phyloP scores from a whole-genome alignment of 2,888 invertebrate species.

The Apodemia duryi region DNA sequence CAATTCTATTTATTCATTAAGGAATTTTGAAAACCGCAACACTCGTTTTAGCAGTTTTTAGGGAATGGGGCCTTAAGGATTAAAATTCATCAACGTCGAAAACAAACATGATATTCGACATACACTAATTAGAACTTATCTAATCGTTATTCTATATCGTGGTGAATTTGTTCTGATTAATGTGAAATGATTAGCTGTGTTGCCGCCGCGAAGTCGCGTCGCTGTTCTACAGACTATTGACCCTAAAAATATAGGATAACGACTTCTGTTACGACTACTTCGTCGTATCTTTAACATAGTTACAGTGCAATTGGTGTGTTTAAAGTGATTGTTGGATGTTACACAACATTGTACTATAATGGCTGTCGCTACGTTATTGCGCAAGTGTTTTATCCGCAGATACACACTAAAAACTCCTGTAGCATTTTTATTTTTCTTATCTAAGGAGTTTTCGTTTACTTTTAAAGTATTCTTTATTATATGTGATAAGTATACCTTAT shows the following conservation, averaged over 20 bases:
- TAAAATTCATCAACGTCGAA: neutral
- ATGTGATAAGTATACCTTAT: no score
- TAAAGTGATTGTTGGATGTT: constrained; percentile 52
- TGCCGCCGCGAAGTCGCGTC: constrained; percentile 53
- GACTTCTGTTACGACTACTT: constrained; percentile 61
- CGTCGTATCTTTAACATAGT: constrained; percentile 51
- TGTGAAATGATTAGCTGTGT: constrained; percentile 32
- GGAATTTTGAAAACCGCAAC: no score
- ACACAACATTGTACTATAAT: constrained; percentile 33
- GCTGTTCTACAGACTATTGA: constrained; percentile 58
- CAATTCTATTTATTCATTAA: no score
- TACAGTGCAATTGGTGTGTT: constrained; percentile 52
- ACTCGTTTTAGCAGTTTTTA: no score
- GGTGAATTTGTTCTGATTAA: neutral
- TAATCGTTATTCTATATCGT: neutral
- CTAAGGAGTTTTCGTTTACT: neutral
- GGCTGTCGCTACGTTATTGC: neutral
- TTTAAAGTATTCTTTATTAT: neutral
- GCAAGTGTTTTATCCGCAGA: neutral
- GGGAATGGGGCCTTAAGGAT: no score
- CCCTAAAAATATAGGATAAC: constrained; percentile 70
- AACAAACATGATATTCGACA: neutral
- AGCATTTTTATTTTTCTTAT: neutral
- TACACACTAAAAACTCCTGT: neutral
- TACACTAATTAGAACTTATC: neutral